phyloP scores from a whole-genome alignment of 1,140 invertebrate genomes.

The Drusus annulatus region DNA sequence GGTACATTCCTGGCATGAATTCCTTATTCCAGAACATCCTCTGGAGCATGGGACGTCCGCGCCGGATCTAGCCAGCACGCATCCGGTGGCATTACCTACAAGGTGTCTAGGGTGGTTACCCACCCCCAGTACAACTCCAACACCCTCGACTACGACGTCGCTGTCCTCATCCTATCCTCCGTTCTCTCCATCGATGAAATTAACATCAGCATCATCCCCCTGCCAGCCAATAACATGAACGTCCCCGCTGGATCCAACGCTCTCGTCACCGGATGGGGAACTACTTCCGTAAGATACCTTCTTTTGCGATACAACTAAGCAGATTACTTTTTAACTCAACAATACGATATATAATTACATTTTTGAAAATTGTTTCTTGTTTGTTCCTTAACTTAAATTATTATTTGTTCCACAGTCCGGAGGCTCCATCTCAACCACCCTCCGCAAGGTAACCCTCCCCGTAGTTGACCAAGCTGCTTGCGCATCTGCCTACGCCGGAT shows the following conservation, averaged over 20 bases:
- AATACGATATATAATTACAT: too few species aligned
- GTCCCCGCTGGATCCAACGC: slow-evolving; percentile 58
- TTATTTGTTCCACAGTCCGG: slow-evolving; percentile 31
- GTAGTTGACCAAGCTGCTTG: slow-evolving; percentile 63
- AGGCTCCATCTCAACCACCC: slow-evolving; percentile 57
- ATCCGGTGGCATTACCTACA: slow-evolving; percentile 41
- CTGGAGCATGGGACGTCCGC: slow-evolving; percentile 42
- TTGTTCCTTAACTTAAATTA: too few species aligned
- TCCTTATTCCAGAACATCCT: slow-evolving; percentile 28
- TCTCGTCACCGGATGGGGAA: slow-evolving; percentile 67
- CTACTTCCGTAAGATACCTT: slow-evolving; percentile 46
- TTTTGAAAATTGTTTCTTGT: too few species aligned
- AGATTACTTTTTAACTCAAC: too few species aligned
- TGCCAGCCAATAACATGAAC: slow-evolving; percentile 52
- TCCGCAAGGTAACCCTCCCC: slow-evolving; percentile 65
- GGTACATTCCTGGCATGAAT: too few species aligned
- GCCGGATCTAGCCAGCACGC: slow-evolving; percentile 49
- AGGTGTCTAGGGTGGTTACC: slow-evolving; percentile 18
- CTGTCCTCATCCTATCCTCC: slow-evolving; percentile 38
- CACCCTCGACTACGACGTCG: slow-evolving; percentile 46
- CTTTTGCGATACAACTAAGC: too few species aligned
- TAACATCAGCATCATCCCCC: slow-evolving; percentile 29
- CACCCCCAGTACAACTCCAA: slow-evolving; percentile 24
- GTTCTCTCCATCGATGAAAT: slow-evolving; percentile 8
- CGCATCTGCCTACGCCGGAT: slow-evolving; percentile 58